These are phyloP conservation scores for Aurelia sp. DNA, from an alignment of 30 jellyfish, hydroid and myxozoan genomes.

Conservation along the genomic window DNA sequence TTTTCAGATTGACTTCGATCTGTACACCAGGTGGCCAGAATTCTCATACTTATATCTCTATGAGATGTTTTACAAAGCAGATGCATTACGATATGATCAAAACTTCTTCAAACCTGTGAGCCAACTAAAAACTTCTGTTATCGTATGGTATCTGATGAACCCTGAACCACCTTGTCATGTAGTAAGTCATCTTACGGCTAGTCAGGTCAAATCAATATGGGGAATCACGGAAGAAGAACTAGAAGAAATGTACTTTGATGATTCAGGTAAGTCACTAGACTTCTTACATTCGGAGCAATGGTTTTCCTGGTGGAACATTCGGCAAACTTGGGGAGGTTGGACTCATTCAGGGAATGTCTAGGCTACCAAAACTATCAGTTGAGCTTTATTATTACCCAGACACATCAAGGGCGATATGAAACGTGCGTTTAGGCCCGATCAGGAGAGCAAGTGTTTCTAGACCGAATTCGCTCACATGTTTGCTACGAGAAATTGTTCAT, in stretches of 20 bases:
- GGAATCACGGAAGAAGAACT: slow-evolving; percentile 97
- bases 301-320: too few relatives aligned
- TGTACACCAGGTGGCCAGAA: slow-evolving; percentile 90
- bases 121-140: slow-evolving; percentile 93
- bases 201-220: slow-evolving; percentile 98
- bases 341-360: too few relatives aligned
- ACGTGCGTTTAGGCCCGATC: too few relatives aligned
- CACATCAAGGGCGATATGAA: too few relatives aligned
- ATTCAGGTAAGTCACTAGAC: slow-evolving; percentile 67
- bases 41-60: slow-evolving; percentile 81
- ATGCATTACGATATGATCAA: slow-evolving; percentile 87
- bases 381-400: too few relatives aligned
- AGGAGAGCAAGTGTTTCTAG: too few relatives aligned
- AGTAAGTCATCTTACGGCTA: slow-evolving; percentile 95
- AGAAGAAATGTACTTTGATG: slow-evolving; percentile 94
- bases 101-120: slow-evolving; percentile 97
- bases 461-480: too few relatives aligned
- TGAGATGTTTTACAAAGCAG: slow-evolving; percentile 96
- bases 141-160: slow-evolving; percentile 93
- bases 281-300: too few relatives aligned
- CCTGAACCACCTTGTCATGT: slow-evolving; percentile 98
- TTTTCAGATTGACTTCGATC: slow-evolving; percentile 73
- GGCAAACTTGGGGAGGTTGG: too few relatives aligned
- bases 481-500: too few relatives aligned
- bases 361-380: too few relatives aligned